phyloP scores from a whole-genome alignment of 1,140 invertebrate species.

The Sipha flava region DNA sequence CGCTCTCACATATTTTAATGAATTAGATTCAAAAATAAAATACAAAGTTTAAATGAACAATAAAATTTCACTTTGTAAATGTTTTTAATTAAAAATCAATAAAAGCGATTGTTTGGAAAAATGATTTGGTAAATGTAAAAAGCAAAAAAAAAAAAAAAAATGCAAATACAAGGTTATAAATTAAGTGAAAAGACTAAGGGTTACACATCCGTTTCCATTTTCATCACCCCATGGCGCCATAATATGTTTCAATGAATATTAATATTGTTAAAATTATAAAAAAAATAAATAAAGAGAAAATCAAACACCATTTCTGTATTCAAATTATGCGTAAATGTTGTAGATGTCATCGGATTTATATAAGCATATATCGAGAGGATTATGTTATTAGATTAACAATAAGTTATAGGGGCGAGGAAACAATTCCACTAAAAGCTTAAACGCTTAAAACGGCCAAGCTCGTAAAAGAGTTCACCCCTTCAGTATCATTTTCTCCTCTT shows the following conservation, averaged over 20 bases:
- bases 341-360: conserved; percentile 11
- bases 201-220: background rate
- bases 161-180: background rate
- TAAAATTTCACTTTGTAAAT: too few relatives aligned
- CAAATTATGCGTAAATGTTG: background rate
- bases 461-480: conserved; percentile 19
- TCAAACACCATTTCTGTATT: background rate
- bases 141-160: too few relatives aligned
- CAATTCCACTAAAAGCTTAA: conserved; percentile 32
- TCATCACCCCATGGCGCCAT: background rate
- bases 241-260: background rate
- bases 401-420: conserved; percentile 30
- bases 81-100: too few relatives aligned
- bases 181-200: background rate
- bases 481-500: background rate
- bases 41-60: too few relatives aligned
- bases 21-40: too few relatives aligned
- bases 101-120: too few relatives aligned
- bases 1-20: too few relatives aligned
- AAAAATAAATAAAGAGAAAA: background rate
- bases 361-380: conserved; percentile 9
- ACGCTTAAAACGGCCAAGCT: conserved; percentile 2
- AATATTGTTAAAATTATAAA: background rate
- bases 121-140: too few relatives aligned
- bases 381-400: conserved; percentile 32